Evolutionary conservation across 2,113 vertebrate genomes (phyloP).

Genomic region (Bos taurus): ARS-UCD2.0 NC_037344.1:19956001-19956500

Average conservation of each 20-base stretch:
- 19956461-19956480: too few species aligned
- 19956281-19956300: neutral
- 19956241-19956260: neutral
- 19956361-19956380: neutral
- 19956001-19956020: neutral
- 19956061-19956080: neutral
- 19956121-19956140: constrained; percentile 31
- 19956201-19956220: constrained; percentile 31
- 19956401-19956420: neutral
- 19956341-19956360: neutral
- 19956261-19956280: neutral
- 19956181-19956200: neutral
- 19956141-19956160: constrained; percentile 6
- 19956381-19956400: neutral
- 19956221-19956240: constrained; percentile 1
- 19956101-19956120: constrained; percentile 34
- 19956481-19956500: too few species aligned
- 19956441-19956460: too few species aligned
- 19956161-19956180: constrained; percentile 10
- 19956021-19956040: neutral
- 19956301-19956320: neutral
- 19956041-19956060: neutral
- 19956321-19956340: fast-evolving
- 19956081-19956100: neutral
- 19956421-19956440: too few species aligned